phyloP scores from a whole-genome alignment of 2,113 vertebrate genomes.

The Cinclus mexicanus region DNA sequence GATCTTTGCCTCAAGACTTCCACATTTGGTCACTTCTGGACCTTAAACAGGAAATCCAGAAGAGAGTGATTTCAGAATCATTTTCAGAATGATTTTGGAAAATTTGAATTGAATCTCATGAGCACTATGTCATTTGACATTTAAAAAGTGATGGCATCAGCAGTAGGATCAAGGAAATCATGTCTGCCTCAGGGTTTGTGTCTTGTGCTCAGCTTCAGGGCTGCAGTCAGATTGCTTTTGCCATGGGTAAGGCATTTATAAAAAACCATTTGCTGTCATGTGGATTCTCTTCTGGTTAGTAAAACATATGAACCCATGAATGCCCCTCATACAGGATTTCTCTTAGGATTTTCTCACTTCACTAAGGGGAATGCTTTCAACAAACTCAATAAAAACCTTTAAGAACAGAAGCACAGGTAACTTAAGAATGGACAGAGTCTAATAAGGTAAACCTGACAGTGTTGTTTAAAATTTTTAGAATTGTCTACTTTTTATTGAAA shows the following conservation, averaged over 20 bases:
- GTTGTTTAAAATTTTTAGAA: background rate
- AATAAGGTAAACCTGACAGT: background rate
- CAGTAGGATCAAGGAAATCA: background rate
- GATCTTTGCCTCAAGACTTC: background rate
- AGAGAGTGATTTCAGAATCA: background rate
- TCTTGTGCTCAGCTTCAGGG: background rate
- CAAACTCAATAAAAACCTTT: background rate
- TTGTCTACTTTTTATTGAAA: background rate
- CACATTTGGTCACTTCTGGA: background rate
- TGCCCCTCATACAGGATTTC: background rate
- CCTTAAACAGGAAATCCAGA: background rate
- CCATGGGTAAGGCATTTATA: background rate
- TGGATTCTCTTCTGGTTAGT: background rate
- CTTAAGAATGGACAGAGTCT: background rate
- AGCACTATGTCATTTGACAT: background rate
- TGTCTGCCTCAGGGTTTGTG: background rate
- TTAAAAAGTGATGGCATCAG: background rate
- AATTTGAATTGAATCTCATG: background rate
- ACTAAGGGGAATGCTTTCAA: background rate
- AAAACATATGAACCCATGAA: background rate
- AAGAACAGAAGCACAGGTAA: background rate
- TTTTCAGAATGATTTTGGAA: background rate
- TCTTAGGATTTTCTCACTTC: background rate
- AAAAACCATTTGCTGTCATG: background rate
- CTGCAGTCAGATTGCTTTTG: fast-evolving